Evolutionary conservation across 2,113 vertebrate genomes (phyloP), one percentile per base, ranked within the genome.

Genomic region (Eira barbara): DNA sequence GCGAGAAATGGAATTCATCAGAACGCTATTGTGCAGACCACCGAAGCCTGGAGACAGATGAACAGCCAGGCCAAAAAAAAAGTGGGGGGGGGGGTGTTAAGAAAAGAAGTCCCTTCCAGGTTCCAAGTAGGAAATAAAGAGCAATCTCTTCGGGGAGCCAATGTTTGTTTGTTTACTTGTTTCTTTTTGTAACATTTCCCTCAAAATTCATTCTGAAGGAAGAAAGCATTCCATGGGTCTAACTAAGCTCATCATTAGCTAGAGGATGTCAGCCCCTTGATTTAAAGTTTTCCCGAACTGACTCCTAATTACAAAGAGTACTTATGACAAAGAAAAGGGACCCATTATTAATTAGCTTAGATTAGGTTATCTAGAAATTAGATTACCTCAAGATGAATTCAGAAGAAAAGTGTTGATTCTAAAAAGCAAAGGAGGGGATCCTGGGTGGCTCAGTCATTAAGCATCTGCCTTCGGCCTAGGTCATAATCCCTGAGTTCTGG

Each of bases 371-470:
- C 73, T 95, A 86, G 63, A 92, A 94, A 89, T 92, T 85, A 92
- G n/a, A 90, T 69, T 80, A 94, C 92, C 47, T 86, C 36, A 94
- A 96, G 89, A 36, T 83, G 45, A 91, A 96, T 84, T 94, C 86
- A 92, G 63, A 84, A 95, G n/a, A 85, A 52, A 83, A 73, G 12
- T 93, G 74, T 27, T 49, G 15, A 95, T 97, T 84, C n/a, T 78
- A 69, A 84, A 96, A 94, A 71, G 9, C 18, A 69, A 85, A 94
- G n/a, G 17, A 94, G 10, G 23, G 59, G 25, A 27, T 61, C 25
- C 59, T 27, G 59, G 25, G 59, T 61, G 59, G 23, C 59, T 61
- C 59, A 12, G 59, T 61, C 25, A 2, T 61, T 61, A 61, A 61
- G 25, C 25, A 25, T 25, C 59, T 61, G 59, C 59, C 59, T 61